phyloP scores from a whole-genome alignment of 2,113 vertebrate genomes.

The Mungos mungo region DNA sequence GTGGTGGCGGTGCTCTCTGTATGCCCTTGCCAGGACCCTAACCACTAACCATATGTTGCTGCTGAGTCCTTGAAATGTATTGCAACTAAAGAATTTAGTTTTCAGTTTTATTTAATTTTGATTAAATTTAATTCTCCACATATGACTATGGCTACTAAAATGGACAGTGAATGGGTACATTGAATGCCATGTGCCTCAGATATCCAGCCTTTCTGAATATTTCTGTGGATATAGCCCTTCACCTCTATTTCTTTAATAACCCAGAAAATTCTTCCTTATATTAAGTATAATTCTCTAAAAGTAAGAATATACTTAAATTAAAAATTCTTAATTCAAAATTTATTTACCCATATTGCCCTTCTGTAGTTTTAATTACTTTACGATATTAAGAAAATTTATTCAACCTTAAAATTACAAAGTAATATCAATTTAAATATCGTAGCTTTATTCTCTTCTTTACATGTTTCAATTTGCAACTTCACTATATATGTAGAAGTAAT shows the following conservation, averaged over 20 bases:
- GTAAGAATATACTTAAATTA: background rate
- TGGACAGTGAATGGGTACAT: background rate
- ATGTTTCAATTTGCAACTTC: constrained; percentile 65
- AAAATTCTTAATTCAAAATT: constrained; percentile 51
- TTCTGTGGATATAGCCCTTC: background rate
- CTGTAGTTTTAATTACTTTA: constrained; percentile 57
- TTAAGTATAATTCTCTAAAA: background rate
- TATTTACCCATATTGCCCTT: constrained; percentile 42
- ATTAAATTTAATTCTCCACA: background rate
- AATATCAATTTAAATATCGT: constrained; percentile 42
- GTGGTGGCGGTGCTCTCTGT: background rate
- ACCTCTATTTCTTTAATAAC: background rate
- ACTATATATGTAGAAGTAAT: constrained; percentile 64
- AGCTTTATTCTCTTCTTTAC: constrained; percentile 63
- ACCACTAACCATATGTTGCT: background rate
- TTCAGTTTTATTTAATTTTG: constrained; percentile 10
- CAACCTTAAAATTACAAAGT: constrained; percentile 52
- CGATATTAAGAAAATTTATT: constrained; percentile 59
- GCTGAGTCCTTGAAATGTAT: background rate
- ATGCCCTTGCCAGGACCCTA: background rate
- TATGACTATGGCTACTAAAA: background rate
- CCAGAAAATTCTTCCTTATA: background rate
- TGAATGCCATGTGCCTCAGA: background rate
- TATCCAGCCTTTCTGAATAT: background rate
- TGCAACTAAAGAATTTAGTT: background rate